These are phyloP conservation scores for Hippasteria phrygiana DNA, from an alignment of 53 echinoderm and acorn worm genomes.

Conservation along the genomic window DNA sequence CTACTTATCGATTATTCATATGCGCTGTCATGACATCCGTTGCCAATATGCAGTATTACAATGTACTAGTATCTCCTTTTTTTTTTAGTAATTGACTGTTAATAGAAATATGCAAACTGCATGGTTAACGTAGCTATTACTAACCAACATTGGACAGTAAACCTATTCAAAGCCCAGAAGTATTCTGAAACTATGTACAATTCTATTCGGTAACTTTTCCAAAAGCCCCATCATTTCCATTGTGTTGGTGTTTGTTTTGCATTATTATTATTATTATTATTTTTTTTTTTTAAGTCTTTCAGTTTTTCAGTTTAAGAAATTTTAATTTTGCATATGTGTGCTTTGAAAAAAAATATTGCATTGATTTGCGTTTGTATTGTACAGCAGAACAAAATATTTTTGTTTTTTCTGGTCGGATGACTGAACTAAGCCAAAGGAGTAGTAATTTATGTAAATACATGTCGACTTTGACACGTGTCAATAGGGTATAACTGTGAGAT, in stretches of 20 bases:
- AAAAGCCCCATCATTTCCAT: background rate
- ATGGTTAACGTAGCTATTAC: constrained; percentile 11
- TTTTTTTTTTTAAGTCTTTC: constrained; percentile 44
- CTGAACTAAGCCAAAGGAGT: constrained; percentile 52
- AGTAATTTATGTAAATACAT: constrained; percentile 43
- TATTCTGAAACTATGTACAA: background rate
- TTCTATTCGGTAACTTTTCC: background rate
- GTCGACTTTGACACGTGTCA: background rate
- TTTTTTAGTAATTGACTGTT: background rate
- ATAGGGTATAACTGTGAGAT: background rate
- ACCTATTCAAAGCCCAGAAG: background rate
- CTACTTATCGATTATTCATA: background rate
- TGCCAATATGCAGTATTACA: constrained; percentile 58
- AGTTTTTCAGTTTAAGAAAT: constrained; percentile 27
- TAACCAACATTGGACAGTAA: background rate
- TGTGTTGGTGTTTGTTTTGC: background rate
- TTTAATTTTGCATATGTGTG: constrained; percentile 61
- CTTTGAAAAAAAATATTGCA: constrained; percentile 16
- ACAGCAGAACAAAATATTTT: constrained; percentile 32
- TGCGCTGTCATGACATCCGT: constrained; percentile 17
- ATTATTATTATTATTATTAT: too few species aligned
- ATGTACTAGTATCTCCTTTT: background rate
- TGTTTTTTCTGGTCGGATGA: constrained; percentile 41
- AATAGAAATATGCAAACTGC: background rate
- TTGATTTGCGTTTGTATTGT: constrained; percentile 25